Percentiles rank a stretch among this genome's conserved stretches.
Conservation (phyloP, 2,888 invertebrate species). For the Psylliodes chrysocephalus region DNA sequence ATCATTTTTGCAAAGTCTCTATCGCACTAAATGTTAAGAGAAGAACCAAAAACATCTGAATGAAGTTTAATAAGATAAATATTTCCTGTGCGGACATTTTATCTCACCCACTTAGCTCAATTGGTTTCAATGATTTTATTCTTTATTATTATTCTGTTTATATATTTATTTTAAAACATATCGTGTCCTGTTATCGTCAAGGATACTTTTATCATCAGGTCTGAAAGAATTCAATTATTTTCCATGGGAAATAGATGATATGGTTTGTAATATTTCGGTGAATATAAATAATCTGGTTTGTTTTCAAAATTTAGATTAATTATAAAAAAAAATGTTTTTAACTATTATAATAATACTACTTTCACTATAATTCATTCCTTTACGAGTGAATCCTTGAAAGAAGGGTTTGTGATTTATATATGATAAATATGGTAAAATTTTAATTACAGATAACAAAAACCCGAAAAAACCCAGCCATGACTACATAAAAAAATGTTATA, state of each 20-base stretch:
- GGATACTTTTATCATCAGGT: background rate
- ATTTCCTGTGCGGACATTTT: slow-evolving; percentile 52
- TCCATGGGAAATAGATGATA: background rate
- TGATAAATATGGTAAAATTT: no score
- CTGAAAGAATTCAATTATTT: background rate
- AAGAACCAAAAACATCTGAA: slow-evolving; percentile 25
- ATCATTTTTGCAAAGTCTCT: slow-evolving; percentile 32
- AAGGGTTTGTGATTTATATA: no score
- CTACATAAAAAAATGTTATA: background rate
- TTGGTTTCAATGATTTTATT: slow-evolving; percentile 36
- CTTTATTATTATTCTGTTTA: slow-evolving; percentile 15
- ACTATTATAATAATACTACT: no score
- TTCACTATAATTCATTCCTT: no score
- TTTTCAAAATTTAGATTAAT: no score
- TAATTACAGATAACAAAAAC: no score
- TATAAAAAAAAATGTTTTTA: no score
- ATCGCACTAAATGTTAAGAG: slow-evolving; percentile 32
- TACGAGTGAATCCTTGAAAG: no score
- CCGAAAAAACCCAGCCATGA: no score
- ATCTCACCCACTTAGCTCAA: slow-evolving; percentile 44
- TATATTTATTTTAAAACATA: slow-evolving; percentile 10
- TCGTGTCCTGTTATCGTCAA: background rate
- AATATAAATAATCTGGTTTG: no score
- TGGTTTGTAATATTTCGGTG: no score
- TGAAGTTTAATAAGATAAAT: slow-evolving; percentile 51